Conservation (phyloP, 2,113 vertebrate species). For the Crocuta crocuta region DNA sequence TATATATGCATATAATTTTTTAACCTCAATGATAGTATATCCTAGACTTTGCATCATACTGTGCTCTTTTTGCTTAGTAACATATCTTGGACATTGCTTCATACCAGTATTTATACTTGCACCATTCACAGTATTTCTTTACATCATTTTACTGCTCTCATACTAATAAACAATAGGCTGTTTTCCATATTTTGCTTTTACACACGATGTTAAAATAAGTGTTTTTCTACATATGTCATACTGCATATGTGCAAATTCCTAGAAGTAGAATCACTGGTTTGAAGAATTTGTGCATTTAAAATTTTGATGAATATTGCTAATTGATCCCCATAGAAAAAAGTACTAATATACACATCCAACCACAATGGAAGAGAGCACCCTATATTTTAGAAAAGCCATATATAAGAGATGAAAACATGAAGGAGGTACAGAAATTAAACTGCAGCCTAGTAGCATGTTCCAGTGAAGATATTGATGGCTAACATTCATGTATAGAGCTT, state of each 20-base stretch:
- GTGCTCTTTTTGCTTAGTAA: constrained; percentile 28
- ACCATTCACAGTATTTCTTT: constrained; percentile 2
- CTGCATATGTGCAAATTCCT: not conserved
- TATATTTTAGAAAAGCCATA: constrained; percentile 11
- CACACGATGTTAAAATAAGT: not conserved
- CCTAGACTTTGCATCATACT: not conserved
- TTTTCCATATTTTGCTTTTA: constrained; percentile 50
- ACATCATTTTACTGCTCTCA: not conserved
- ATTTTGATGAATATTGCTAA: not conserved
- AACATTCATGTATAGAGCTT: not conserved
- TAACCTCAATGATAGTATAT: not conserved
- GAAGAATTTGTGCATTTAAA: constrained; percentile 36
- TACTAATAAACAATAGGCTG: not conserved
- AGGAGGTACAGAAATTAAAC: not conserved
- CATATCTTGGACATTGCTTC: not conserved
- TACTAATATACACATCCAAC: not conserved
- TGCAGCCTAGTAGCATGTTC: not conserved
- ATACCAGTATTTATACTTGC: not conserved
- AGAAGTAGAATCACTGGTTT: constrained; percentile 5
- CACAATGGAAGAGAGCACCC: not conserved
- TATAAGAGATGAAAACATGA: not conserved
- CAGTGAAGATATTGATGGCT: not conserved
- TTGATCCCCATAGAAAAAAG: not conserved
- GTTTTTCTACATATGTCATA: not conserved
- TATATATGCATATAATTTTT: not conserved